A percentile compares a stretch with the other conserved stretches of the same genome.
phyloP scores from a whole-genome alignment of 2,113 vertebrate species.

The Numida meleagris region DNA sequence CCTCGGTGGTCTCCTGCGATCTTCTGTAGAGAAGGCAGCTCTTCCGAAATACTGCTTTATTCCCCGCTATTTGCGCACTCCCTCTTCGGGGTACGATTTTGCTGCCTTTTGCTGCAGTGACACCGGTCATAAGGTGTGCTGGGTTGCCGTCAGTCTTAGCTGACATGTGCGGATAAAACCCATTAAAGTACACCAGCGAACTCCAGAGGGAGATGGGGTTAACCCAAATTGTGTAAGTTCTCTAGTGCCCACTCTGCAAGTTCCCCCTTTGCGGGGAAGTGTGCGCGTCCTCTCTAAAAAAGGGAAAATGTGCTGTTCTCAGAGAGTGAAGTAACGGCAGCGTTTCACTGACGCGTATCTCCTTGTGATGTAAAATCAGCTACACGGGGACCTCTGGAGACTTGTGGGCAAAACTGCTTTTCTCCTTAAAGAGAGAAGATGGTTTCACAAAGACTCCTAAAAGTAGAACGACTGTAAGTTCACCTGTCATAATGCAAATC shows the following conservation, averaged over 20 bases:
- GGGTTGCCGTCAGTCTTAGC: background rate
- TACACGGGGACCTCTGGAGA: background rate
- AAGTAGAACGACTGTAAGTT: background rate
- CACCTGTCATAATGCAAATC: background rate
- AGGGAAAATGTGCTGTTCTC: slow-evolving; percentile 40
- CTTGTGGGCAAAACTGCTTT: slow-evolving; percentile 18
- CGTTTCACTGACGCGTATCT: slow-evolving; percentile 7
- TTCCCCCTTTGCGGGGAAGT: slow-evolving; percentile 18
- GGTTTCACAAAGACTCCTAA: slow-evolving; percentile 10
- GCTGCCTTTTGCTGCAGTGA: background rate
- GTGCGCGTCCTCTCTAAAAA: slow-evolving; percentile 34
- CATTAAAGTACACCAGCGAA: background rate
- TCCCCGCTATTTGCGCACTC: background rate
- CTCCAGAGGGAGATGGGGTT: background rate
- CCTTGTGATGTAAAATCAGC: slow-evolving; percentile 48
- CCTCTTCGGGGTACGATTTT: background rate
- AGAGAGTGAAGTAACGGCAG: slow-evolving; percentile 26
- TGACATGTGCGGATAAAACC: background rate
- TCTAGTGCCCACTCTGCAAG: background rate
- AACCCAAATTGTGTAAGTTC: background rate
- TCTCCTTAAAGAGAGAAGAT: slow-evolving; percentile 22
- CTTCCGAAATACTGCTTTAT: background rate
- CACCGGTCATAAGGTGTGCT: too few relatives aligned
- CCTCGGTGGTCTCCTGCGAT: background rate
- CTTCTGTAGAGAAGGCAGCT: background rate